Evolutionary conservation across 2,113 vertebrate genomes (phyloP).

Genomic region (Grantiella picta): DNA sequence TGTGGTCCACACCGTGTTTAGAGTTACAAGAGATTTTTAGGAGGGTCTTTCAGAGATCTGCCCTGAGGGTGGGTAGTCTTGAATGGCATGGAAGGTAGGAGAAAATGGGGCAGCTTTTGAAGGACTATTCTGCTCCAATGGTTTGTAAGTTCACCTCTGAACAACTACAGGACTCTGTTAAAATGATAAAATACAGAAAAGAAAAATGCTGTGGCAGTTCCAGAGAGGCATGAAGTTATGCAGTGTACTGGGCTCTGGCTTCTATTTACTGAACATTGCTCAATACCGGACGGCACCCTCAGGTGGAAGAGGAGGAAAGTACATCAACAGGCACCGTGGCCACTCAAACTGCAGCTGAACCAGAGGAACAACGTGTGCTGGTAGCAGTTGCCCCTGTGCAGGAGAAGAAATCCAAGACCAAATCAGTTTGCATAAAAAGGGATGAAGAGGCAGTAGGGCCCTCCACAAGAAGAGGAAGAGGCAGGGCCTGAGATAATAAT

Average conservation of each 20-base stretch:
- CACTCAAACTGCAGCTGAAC: neutral
- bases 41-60: neutral
- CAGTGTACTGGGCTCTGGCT: neutral
- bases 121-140: neutral
- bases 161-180: neutral
- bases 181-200: neutral
- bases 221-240: neutral
- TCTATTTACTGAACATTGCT: neutral
- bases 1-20: neutral
- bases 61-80: accelerated
- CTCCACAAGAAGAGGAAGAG: neutral
- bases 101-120: neutral
- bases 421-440: neutral
- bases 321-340: neutral
- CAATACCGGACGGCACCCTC: neutral
- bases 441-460: neutral
- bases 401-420: neutral
- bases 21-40: neutral
- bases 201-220: neutral
- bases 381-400: neutral
- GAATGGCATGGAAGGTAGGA: neutral
- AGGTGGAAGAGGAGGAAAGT: neutral
- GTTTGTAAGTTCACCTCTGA: neutral
- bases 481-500: neutral
- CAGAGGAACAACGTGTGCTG: neutral